A percentile compares a stretch with the other conserved stretches of the same genome.
These are phyloP conservation scores for Acomys russatus DNA, from an alignment of 2,797 vertebrate genomes.

Conservation along the genomic window DNA sequence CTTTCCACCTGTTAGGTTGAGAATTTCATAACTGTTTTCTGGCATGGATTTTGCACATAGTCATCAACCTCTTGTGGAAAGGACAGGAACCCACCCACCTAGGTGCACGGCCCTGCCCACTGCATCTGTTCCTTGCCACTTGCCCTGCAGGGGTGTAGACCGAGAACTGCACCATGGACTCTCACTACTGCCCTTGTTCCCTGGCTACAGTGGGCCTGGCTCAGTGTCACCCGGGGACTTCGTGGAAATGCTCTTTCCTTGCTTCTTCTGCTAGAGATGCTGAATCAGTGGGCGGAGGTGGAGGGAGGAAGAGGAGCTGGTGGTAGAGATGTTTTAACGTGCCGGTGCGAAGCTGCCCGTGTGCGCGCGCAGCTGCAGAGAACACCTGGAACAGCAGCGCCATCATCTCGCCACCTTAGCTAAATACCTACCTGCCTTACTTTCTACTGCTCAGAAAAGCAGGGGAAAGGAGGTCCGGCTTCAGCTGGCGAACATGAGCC, in stretches of 20 bases:
- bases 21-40: not conserved
- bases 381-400: not conserved
- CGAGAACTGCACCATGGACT: not conserved
- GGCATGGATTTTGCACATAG: not conserved
- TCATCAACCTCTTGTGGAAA: not conserved
- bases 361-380: no score
- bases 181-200: not conserved
- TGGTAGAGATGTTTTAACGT: not conserved
- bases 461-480: not conserved
- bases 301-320: not conserved
- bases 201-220: not conserved
- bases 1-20: not conserved
- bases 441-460: not conserved
- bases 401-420: not conserved
- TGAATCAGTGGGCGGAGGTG: no score
- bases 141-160: fast-evolving
- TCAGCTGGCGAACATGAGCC: slow-evolving; percentile 48
- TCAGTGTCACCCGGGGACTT: not conserved
- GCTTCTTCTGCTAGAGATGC: not conserved
- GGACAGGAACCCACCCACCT: not conserved
- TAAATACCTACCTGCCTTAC: not conserved
- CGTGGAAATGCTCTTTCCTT: not conserved
- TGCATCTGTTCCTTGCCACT: fast-evolving
- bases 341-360: not conserved
- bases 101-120: fast-evolving